Percentiles rank a stretch among this genome's conserved stretches.
Conservation (phyloP, 2,888 invertebrate species). For the Lepidocyrtinus sp. region DNA sequence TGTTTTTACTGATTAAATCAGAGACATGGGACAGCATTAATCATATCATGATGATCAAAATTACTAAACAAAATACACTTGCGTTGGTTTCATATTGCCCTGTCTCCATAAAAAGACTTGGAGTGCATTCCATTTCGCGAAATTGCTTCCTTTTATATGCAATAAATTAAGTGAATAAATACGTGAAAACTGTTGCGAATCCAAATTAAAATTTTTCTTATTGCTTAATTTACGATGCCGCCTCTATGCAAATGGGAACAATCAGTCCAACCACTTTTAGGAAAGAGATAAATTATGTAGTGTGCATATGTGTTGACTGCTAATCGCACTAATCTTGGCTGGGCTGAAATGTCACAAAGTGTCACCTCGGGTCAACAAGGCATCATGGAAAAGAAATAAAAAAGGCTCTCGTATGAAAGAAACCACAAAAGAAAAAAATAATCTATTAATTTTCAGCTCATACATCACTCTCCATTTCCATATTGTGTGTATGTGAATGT, state of each 20-base stretch:
- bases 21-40: constrained; percentile 45
- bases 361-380: constrained; percentile 50
- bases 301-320: constrained; percentile 57
- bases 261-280: neutral
- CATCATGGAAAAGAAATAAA: constrained; percentile 24
- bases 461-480: constrained; percentile 13
- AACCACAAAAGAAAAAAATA: constrained; percentile 4
- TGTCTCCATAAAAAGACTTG: no score
- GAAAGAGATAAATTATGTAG: constrained; percentile 50
- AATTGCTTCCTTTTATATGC: no score
- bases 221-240: constrained; percentile 11
- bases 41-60: no score
- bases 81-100: no score
- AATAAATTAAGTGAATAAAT: no score
- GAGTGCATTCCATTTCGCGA: no score
- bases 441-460: constrained; percentile 2
- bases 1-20: neutral
- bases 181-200: neutral
- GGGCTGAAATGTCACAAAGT: constrained; percentile 54
- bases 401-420: neutral
- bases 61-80: no score
- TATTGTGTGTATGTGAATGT: neutral
- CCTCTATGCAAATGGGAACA: neutral
- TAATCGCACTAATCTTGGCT: constrained; percentile 56
- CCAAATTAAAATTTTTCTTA: neutral